phyloP scores from a whole-genome alignment of 2,888 invertebrate species.

The Drosophila infuscata region DNA sequence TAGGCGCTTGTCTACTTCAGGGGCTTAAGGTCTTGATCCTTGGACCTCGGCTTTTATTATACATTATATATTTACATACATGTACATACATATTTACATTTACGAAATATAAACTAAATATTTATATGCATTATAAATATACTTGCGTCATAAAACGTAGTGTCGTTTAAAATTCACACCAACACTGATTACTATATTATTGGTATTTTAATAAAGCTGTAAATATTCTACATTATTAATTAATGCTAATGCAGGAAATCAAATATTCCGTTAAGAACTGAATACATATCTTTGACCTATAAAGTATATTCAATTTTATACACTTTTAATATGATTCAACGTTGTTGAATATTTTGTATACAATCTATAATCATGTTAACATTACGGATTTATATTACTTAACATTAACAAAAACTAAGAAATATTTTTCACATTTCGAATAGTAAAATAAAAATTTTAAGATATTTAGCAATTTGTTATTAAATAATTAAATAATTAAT shows the following conservation, averaged over 20 bases:
- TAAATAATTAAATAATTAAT: too few species aligned
- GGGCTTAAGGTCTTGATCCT: constrained; percentile 28
- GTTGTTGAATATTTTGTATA: background rate
- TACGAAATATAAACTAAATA: constrained; percentile 12
- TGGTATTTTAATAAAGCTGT: background rate
- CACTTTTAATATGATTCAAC: background rate
- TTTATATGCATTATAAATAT: background rate
- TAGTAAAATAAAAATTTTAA: background rate
- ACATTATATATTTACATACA: too few species aligned
- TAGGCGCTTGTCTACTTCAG: constrained; percentile 34
- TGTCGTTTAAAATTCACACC: background rate
- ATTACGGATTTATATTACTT: background rate
- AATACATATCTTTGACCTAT: too few species aligned
- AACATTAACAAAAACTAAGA: background rate
- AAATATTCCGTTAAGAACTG: background rate
- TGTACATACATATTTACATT: too few species aligned
- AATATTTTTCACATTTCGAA: background rate
- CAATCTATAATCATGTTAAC: background rate
- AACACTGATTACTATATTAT: background rate
- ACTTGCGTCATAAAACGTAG: constrained; percentile 40
- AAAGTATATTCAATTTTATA: background rate
- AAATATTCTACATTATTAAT: background rate
- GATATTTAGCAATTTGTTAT: too few species aligned
- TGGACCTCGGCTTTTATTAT: constrained; percentile 13
- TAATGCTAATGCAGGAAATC: background rate